phyloP scores from a whole-genome alignment of 2,888 invertebrate species.

The Helicoverpa assulta region DNA sequence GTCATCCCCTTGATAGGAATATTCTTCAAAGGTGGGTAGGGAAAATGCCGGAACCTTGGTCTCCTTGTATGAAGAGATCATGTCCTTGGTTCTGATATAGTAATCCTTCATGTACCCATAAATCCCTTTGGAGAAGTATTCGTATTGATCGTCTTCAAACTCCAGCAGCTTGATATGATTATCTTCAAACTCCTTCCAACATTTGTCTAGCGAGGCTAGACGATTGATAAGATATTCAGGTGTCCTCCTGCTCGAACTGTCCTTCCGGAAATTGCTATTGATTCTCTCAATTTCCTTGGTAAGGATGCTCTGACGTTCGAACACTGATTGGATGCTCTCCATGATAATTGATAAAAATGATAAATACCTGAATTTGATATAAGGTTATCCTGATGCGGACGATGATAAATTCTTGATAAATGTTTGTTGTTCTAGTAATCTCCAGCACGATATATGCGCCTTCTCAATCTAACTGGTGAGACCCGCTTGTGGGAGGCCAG shows the following conservation, averaged over 20 bases:
- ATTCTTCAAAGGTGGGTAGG: too few relatives aligned
- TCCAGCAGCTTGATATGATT: slow-evolving; percentile 11
- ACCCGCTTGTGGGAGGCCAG: too few relatives aligned
- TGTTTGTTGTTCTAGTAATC: too few relatives aligned
- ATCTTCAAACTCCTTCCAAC: slow-evolving; percentile 9
- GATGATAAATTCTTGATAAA: too few relatives aligned
- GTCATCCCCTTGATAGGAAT: too few relatives aligned
- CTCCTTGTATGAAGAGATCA: slow-evolving; percentile 8
- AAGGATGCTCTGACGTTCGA: slow-evolving; percentile 6
- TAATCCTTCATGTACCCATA: slow-evolving; percentile 8
- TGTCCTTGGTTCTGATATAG: slow-evolving; percentile 7
- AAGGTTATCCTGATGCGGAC: too few relatives aligned
- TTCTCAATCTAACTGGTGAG: too few relatives aligned
- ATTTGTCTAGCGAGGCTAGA: slow-evolving; percentile 4
- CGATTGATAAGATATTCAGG: slow-evolving; percentile 9
- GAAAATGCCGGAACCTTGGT: background rate
- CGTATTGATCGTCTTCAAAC: slow-evolving; percentile 7
- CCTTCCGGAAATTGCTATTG: too few relatives aligned
- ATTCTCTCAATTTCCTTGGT: background rate
- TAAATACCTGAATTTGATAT: background rate
- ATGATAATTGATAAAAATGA: slow-evolving; percentile 10
- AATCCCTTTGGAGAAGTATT: slow-evolving; percentile 2
- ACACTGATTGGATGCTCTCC: slow-evolving; percentile 8
- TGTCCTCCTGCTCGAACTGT: slow-evolving; percentile 8
- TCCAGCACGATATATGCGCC: too few relatives aligned